Evolutionary conservation across 2,888 invertebrate species (phyloP).

Genomic region (Lottia gigantea): DNA sequence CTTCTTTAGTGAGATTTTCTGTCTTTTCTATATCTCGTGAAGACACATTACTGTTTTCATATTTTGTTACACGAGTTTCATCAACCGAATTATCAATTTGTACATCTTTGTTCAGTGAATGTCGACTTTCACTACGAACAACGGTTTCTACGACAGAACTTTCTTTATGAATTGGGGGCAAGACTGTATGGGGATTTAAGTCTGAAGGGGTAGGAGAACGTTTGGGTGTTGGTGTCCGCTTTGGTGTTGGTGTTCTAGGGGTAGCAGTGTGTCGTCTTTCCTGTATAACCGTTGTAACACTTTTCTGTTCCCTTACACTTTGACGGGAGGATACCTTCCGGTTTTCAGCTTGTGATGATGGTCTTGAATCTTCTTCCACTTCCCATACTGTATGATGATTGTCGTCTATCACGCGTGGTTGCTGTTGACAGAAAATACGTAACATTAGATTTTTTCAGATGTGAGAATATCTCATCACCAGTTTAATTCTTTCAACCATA

Average conservation of each 20-base stretch:
- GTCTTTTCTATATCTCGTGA: too few relatives aligned
- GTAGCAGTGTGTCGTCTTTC: not conserved
- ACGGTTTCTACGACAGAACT: not conserved
- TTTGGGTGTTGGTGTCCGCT: not conserved
- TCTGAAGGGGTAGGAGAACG: slow-evolving; percentile 10
- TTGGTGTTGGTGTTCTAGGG: not conserved
- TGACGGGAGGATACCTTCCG: not conserved
- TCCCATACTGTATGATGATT: slow-evolving; percentile 3
- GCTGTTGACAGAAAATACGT: too few relatives aligned
- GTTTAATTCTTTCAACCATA: too few relatives aligned
- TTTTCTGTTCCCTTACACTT: too few relatives aligned
- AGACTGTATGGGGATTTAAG: slow-evolving; percentile 12
- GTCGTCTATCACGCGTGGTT: too few relatives aligned
- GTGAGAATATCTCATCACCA: too few relatives aligned
- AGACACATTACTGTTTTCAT: too few relatives aligned
- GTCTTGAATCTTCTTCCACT: not conserved
- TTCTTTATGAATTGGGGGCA: slow-evolving; percentile 15
- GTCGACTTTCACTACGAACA: not conserved
- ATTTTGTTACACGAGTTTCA: not conserved
- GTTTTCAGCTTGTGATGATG: not conserved
- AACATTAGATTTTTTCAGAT: too few relatives aligned
- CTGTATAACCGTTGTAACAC: not conserved
- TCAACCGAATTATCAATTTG: not conserved
- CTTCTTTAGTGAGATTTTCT: not conserved
- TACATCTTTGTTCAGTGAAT: not conserved